These are phyloP conservation scores for Ceriagrion tenellum DNA, from an alignment of 2,888 invertebrate genomes.

Conservation along the genomic window DNA sequence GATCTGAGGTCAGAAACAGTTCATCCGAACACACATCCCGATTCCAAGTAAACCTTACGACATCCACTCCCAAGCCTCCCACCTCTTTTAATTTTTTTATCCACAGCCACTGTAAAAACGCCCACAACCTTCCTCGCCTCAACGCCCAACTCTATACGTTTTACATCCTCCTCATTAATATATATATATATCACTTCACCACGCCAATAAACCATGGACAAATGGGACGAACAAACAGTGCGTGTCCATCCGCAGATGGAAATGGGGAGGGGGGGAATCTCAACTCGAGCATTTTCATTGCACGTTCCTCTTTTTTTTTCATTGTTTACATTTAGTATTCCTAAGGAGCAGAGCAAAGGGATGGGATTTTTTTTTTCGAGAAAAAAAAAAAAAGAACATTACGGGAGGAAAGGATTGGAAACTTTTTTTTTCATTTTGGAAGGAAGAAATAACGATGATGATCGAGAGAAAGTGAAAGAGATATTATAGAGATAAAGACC, in stretches of 20 bases:
- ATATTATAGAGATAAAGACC: neutral
- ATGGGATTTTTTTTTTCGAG: neutral
- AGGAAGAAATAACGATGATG: neutral
- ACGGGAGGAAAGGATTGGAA: slow-evolving; percentile 19
- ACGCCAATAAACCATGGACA: slow-evolving; percentile 58
- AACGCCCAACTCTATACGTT: slow-evolving; percentile 13
- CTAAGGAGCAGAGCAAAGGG: neutral
- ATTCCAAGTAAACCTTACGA: slow-evolving; percentile 57
- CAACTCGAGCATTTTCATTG: slow-evolving; percentile 55
- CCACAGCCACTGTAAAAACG: slow-evolving; percentile 65
- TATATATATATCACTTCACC: slow-evolving; percentile 55
- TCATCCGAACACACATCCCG: slow-evolving; percentile 63
- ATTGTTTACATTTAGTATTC: neutral
- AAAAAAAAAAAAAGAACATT: too few species aligned
- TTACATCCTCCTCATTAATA: slow-evolving; percentile 32
- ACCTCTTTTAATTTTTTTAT: slow-evolving; percentile 17
- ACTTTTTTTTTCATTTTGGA: neutral
- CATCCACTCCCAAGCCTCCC: slow-evolving; percentile 45
- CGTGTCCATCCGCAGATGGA: neutral
- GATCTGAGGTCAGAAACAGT: slow-evolving; percentile 67
- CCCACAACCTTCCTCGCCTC: slow-evolving; percentile 56
- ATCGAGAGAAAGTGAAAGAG: neutral
- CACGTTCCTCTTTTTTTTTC: neutral
- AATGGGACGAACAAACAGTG: slow-evolving; percentile 58
- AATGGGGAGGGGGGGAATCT: neutral